Base-by-base conservation (phyloP, 1,140 invertebrate genomes). In the Mylabris phalerata region DNA sequence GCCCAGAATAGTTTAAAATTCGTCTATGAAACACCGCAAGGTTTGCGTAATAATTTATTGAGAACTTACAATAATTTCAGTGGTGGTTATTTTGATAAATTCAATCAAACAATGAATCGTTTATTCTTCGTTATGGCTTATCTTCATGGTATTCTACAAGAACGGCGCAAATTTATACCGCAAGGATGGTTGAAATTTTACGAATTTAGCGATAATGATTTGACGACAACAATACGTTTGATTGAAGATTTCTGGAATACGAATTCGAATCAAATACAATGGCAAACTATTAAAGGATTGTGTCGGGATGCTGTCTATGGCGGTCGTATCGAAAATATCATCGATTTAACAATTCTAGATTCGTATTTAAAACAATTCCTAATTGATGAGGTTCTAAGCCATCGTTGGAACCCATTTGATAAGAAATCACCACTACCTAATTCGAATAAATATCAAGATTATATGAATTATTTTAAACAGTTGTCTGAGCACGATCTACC, bases 121-220 rank as follows among this genome's bases (percentile, higher is more conserved):
- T 77, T 84, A 19, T 76, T 85, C 41, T 87, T 93, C 70, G 78
- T 84, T 3, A 69, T 93, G 7, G 82, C 88, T 6, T 92, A 88
- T 84, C 80, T 93, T 55, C 92, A 95, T 72, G 90, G 93, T 0
- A 79, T 95, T 4, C 73, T 95, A 13, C 92, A 95, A 71, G 93
- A 97, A 75, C 79, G 94, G 48, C 77, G 93, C 59, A 88, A 83
- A 60, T 95, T 84, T 70, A 90, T 94, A 63, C 91, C 89, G 5
- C 87, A 89, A 77, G 71, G 89, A 2, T 93, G 91, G 90, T 86
- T 84, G 0, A 90, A 89, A 71, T 89, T 85, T 71, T 97, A 97
- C 73, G 93, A 96, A 68, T 96, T 95, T 76, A 90, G 85, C 40
- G 84, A 89, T 61, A 82, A 86, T 1, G 94, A 97, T 75, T 75